Percentiles rank a stretch among this genome's conserved stretches.
phyloP scores from a whole-genome alignment of 2,888 invertebrate species.

The Asteroscopus sphinx region DNA sequence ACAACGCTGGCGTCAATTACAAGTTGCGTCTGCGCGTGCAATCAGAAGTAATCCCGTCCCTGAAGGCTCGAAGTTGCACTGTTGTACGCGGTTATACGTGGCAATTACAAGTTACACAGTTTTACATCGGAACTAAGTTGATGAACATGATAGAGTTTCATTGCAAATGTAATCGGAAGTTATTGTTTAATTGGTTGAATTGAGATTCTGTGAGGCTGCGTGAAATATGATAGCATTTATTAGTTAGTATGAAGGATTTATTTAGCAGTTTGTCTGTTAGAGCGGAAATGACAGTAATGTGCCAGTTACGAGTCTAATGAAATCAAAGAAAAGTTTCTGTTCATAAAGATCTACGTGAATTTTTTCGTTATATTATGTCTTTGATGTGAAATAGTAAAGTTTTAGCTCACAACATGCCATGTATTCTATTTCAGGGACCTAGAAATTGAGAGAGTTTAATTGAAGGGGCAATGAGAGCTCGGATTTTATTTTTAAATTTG shows the following conservation, averaged over 20 bases:
- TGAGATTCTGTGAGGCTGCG: slow-evolving; percentile 18
- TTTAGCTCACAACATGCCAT: not conserved
- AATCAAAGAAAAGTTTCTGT: too few species aligned
- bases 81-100: slow-evolving; percentile 6
- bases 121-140: slow-evolving; percentile 18
- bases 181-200: slow-evolving; percentile 34
- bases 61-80: slow-evolving; percentile 14
- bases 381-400: not conserved
- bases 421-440: slow-evolving; percentile 1
- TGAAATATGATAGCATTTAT: not conserved
- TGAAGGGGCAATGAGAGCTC: slow-evolving; percentile 17
- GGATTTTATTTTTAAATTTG: slow-evolving; percentile 6
- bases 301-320: too few species aligned
- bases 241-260: not conserved
- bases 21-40: slow-evolving; percentile 21
- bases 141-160: slow-evolving; percentile 31
- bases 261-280: not conserved
- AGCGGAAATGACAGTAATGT: not conserved
- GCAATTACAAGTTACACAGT: slow-evolving; percentile 12
- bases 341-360: too few species aligned
- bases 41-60: slow-evolving; percentile 25
- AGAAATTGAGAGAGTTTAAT: not conserved
- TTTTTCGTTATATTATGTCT: too few species aligned
- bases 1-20: slow-evolving; percentile 18
- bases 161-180: slow-evolving; percentile 27